Conservation (phyloP, 2,888 invertebrate species). For the Ormyrus labotus region DNA sequence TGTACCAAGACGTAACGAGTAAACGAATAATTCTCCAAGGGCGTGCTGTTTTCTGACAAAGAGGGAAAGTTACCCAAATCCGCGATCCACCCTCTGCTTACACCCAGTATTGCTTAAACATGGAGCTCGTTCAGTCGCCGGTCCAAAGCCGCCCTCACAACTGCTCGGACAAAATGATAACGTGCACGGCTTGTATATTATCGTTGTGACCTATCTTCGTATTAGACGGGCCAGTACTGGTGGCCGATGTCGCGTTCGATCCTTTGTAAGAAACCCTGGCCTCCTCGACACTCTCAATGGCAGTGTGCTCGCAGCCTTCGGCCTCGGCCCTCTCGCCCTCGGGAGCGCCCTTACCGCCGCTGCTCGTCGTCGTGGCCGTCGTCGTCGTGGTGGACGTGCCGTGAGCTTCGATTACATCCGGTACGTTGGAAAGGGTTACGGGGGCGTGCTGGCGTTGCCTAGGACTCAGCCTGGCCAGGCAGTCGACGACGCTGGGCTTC, state of each 20-base stretch:
- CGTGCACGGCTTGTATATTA: slow-evolving; percentile 72
- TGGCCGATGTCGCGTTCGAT: not conserved
- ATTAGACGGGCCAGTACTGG: slow-evolving; percentile 27
- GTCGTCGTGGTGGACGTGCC: slow-evolving; percentile 54
- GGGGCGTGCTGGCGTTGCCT: slow-evolving; percentile 56
- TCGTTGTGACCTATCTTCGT: slow-evolving; percentile 70
- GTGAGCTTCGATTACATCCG: slow-evolving; percentile 69
- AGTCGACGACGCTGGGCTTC: slow-evolving; percentile 59
- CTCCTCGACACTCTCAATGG: slow-evolving; percentile 66
- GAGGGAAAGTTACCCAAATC: slow-evolving; percentile 15
- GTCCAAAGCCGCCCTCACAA: slow-evolving; percentile 66
- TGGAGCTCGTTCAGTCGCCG: slow-evolving; percentile 33
- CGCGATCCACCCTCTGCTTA: not conserved
- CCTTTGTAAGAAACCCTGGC: slow-evolving; percentile 64
- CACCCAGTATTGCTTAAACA: slow-evolving; percentile 46
- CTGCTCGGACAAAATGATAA: slow-evolving; percentile 74
- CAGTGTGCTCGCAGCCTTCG: slow-evolving; percentile 72
- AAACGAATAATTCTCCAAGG: not conserved
- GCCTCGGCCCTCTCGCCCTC: slow-evolving; percentile 72
- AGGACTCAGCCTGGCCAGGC: slow-evolving; percentile 63
- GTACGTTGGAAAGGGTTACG: slow-evolving; percentile 64
- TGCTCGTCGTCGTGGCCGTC: not conserved
- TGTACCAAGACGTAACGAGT: not conserved
- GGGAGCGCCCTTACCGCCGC: slow-evolving; percentile 55
- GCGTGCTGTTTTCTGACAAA: slow-evolving; percentile 14